Percentiles rank a stretch among this genome's conserved stretches.
Conservation (phyloP, 2,888 invertebrate species). For the Petrolisthes manimaculis region DNA sequence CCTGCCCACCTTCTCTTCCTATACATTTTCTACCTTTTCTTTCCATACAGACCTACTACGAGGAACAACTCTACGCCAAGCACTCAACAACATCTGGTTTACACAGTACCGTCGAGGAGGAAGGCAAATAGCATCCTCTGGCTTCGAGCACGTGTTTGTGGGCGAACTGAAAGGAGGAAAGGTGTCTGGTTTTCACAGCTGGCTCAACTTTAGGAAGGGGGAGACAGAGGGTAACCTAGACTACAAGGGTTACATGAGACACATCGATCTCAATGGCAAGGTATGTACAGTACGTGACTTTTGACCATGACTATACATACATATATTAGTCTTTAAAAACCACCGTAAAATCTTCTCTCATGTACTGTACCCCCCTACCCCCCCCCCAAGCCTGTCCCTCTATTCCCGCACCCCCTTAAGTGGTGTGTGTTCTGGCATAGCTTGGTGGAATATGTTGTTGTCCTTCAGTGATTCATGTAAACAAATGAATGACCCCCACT, state of each 20-base stretch:
- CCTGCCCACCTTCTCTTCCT: not conserved
- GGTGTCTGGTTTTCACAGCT: slow-evolving; percentile 89
- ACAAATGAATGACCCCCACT: too few species aligned
- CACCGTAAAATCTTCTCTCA: too few species aligned
- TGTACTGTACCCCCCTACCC: too few species aligned
- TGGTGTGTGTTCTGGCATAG: too few species aligned
- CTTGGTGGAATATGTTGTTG: too few species aligned
- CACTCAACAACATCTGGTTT: slow-evolving; percentile 71
- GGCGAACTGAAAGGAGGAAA: slow-evolving; percentile 85
- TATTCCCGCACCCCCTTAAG: too few species aligned
- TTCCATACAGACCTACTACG: not conserved
- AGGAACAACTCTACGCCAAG: not conserved
- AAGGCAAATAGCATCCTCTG: slow-evolving; percentile 78
- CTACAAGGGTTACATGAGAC: slow-evolving; percentile 86
- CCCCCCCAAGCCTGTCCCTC: too few species aligned
- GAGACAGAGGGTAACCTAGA: slow-evolving; percentile 80
- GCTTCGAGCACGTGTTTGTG: slow-evolving; percentile 93
- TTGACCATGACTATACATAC: too few species aligned
- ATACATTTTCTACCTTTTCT: too few species aligned
- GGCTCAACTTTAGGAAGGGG: slow-evolving; percentile 86
- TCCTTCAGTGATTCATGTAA: too few species aligned
- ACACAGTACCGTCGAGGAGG: slow-evolving; percentile 81
- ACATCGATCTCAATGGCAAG: slow-evolving; percentile 75
- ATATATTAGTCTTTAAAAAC: too few species aligned
- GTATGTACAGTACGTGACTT: slow-evolving; percentile 38